phyloP scores from a whole-genome alignment of 1,140 invertebrate genomes.

The Lineus longissimus region DNA sequence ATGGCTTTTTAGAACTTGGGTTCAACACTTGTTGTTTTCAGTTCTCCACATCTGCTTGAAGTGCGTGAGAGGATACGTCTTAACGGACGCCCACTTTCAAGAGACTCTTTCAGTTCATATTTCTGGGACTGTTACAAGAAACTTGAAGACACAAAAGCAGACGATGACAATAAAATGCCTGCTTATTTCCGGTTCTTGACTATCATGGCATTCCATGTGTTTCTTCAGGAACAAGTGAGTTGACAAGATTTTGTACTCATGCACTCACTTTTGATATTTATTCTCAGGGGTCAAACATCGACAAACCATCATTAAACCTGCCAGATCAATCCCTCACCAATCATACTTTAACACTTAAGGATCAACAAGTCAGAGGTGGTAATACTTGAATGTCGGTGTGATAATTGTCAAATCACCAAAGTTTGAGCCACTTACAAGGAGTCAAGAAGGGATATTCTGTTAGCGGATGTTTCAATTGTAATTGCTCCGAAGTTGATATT shows the following conservation, averaged over 20 bases:
- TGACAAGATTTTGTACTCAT: not conserved
- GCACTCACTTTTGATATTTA: not conserved
- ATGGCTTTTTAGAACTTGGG: too few species aligned
- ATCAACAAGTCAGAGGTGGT: too few species aligned
- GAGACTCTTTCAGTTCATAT: constrained; percentile 70
- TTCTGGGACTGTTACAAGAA: constrained; percentile 80
- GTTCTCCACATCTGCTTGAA: constrained; percentile 89
- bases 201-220: constrained; percentile 84
- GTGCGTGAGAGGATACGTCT: constrained; percentile 91
- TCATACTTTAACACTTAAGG: too few species aligned
- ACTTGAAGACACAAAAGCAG: constrained; percentile 57
- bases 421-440: too few species aligned
- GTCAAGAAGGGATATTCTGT: too few species aligned
- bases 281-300: too few species aligned
- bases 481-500: too few species aligned
- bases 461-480: too few species aligned
- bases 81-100: constrained; percentile 73
- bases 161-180: constrained; percentile 65
- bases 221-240: constrained; percentile 73
- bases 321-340: too few species aligned
- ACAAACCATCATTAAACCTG: too few species aligned
- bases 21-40: constrained; percentile 46
- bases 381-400: too few species aligned
- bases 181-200: constrained; percentile 93
- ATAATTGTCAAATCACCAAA: too few species aligned